phyloP scores from a whole-genome alignment of 2,888 invertebrate species.

The Harpalus rufipes region DNA sequence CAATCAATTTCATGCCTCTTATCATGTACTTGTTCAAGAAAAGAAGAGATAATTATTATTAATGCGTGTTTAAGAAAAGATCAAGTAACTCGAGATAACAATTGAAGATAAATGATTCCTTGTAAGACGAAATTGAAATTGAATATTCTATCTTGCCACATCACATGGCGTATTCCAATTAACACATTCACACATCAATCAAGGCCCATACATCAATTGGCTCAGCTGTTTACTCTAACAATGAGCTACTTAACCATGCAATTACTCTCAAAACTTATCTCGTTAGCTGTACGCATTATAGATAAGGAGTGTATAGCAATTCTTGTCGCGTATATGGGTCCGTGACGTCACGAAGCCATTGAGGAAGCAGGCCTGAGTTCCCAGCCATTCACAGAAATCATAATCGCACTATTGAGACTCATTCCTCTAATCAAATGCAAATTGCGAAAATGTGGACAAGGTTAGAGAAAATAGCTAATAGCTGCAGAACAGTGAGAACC shows the following conservation, averaged over 20 bases:
- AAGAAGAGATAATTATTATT: neutral
- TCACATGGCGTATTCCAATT: neutral
- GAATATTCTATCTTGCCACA: neutral
- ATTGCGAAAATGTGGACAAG: slow-evolving; percentile 53
- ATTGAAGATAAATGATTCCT: neutral
- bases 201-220: neutral
- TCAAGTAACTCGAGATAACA: neutral
- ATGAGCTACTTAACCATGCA: slow-evolving; percentile 24
- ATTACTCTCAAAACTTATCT: slow-evolving; percentile 43
- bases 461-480: slow-evolving; percentile 30
- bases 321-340: slow-evolving; percentile 40
- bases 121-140: neutral
- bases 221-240: slow-evolving; percentile 13
- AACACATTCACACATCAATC: slow-evolving; percentile 19
- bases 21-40: no score
- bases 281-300: slow-evolving; percentile 33
- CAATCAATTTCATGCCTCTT: no score
- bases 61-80: neutral
- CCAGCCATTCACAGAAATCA: slow-evolving; percentile 54
- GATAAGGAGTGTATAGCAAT: slow-evolving; percentile 33
- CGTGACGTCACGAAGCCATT: slow-evolving; percentile 36
- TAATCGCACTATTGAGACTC: slow-evolving; percentile 51
- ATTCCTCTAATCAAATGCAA: slow-evolving; percentile 53
- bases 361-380: slow-evolving; percentile 39
- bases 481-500: neutral